A percentile compares a stretch with the other conserved stretches of the same genome.
These are phyloP conservation scores for Formica exsecta DNA, from an alignment of 1,140 invertebrate genomes.

Conservation along the genomic window DNA sequence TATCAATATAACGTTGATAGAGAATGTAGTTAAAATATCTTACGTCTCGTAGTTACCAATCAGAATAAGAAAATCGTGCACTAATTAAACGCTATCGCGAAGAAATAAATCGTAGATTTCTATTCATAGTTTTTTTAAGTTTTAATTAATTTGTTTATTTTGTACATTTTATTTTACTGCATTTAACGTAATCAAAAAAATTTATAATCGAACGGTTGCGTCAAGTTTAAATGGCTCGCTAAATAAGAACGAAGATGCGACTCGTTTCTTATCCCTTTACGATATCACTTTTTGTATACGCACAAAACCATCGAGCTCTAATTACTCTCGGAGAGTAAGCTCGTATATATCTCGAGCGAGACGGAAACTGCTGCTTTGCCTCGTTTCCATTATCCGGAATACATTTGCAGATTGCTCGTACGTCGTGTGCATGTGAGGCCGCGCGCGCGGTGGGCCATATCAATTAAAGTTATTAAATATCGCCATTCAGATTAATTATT, in stretches of 20 bases:
- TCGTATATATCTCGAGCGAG: conserved; percentile 48
- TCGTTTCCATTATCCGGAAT: conserved; percentile 38
- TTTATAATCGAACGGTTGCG: neutral
- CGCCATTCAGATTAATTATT: conserved; percentile 62
- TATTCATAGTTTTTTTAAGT: neutral
- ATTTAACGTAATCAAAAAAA: neutral
- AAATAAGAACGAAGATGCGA: neutral
- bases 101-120: conserved; percentile 30
- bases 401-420: conserved; percentile 41
- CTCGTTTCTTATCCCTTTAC: neutral
- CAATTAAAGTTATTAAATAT: conserved; percentile 66
- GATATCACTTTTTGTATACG: neutral
- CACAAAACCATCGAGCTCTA: conserved; percentile 54
- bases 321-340: conserved; percentile 46
- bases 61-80: conserved; percentile 7
- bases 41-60: neutral
- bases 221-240: neutral
- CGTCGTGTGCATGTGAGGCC: conserved; percentile 11
- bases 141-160: neutral
- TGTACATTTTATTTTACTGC: neutral
- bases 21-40: conserved; percentile 36
- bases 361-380: neutral
- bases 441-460: conserved; percentile 39
- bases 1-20: conserved; percentile 4
- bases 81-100: conserved; percentile 37